Evolutionary conservation across 2,888 invertebrate genomes (phyloP).

Genomic region (Agrotis ipsilon): DNA sequence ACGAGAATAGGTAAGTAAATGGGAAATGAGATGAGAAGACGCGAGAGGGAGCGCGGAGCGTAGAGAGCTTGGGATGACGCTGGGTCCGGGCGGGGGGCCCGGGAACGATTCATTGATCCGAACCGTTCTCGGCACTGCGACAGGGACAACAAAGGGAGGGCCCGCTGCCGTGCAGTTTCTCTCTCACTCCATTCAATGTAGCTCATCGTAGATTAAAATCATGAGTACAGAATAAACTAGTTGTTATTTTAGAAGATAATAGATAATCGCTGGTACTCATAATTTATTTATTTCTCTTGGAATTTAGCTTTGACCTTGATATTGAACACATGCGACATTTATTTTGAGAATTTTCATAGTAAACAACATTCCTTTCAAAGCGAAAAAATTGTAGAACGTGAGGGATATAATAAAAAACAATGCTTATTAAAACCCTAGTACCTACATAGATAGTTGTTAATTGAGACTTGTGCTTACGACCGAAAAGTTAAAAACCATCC

Average conservation of each 20-base stretch:
- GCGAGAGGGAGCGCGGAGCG: slow-evolving; percentile 73
- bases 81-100: slow-evolving; percentile 79
- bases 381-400: not conserved
- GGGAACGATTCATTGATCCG: slow-evolving; percentile 91
- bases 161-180: slow-evolving; percentile 70
- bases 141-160: slow-evolving; percentile 80
- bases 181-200: slow-evolving; percentile 73
- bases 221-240: slow-evolving; percentile 2
- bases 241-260: slow-evolving; percentile 1
- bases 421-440: not conserved
- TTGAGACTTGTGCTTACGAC: slow-evolving; percentile 40
- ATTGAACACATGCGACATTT: slow-evolving; percentile 15
- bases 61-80: slow-evolving; percentile 77
- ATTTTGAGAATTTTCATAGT: slow-evolving; percentile 23
- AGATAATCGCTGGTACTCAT: not conserved
- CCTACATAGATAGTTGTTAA: slow-evolving; percentile 6
- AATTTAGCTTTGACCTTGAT: slow-evolving; percentile 46
- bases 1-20: slow-evolving; percentile 61
- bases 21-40: slow-evolving; percentile 62
- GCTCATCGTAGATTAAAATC: slow-evolving; percentile 3
- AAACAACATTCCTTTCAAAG: not conserved
- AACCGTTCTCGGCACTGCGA: slow-evolving; percentile 85
- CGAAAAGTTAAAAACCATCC: slow-evolving; percentile 65
- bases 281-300: slow-evolving; percentile 10
- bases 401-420: not conserved